These are phyloP conservation scores for Neogobius melanostomus DNA, from an alignment of 2,113 vertebrate genomes.

Conservation along the genomic window DNA sequence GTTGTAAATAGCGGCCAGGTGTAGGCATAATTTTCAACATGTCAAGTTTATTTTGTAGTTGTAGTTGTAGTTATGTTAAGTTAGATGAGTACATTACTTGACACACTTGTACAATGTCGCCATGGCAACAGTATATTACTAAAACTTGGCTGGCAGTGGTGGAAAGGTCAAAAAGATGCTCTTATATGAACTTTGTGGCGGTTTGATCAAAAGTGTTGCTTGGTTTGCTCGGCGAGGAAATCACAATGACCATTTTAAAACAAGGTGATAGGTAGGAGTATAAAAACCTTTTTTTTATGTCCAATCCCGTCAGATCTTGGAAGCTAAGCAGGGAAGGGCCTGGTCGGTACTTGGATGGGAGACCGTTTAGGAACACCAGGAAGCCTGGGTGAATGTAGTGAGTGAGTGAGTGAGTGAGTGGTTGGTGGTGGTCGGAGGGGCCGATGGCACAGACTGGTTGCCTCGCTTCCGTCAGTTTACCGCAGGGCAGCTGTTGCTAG, in stretches of 20 bases:
- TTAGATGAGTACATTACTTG: conserved; percentile 23
- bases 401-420: too few species aligned
- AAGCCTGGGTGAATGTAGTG: too few species aligned
- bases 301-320: too few species aligned
- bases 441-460: too few species aligned
- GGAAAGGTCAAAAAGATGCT: conserved; percentile 63
- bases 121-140: conserved; percentile 63
- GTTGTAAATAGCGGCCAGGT: conserved; percentile 6
- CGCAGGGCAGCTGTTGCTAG: too few species aligned
- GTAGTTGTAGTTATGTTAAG: neutral
- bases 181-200: conserved; percentile 42
- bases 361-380: too few species aligned
- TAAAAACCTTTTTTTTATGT: too few species aligned
- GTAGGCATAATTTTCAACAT: conserved; percentile 3
- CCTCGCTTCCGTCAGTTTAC: too few species aligned
- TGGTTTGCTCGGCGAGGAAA: conserved; percentile 1
- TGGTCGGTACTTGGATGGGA: too few species aligned
- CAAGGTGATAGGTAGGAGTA: too few species aligned
- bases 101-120: conserved; percentile 54
- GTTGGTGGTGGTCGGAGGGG: too few species aligned
- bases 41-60: neutral
- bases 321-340: too few species aligned
- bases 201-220: conserved; percentile 40
- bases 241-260: conserved; percentile 6
- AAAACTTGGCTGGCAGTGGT: conserved; percentile 43